Conservation (phyloP, 2,113 vertebrate genomes). For the Cyanoderma ruficeps region DNA sequence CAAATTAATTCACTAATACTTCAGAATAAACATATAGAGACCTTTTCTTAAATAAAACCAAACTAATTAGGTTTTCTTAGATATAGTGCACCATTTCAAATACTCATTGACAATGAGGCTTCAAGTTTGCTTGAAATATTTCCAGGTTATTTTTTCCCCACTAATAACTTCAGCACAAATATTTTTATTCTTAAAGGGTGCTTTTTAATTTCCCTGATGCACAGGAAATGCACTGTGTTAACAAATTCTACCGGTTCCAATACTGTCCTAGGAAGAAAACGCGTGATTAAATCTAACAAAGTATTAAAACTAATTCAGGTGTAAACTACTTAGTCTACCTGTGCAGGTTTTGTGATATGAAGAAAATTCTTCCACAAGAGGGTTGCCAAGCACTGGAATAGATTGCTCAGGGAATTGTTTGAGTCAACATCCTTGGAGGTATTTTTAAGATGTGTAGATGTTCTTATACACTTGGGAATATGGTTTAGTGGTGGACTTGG, state of each 20-base stretch:
- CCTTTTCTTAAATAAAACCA: not conserved
- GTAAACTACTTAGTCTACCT: not conserved
- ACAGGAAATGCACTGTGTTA: not conserved
- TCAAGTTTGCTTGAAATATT: not conserved
- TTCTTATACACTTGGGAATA: not conserved
- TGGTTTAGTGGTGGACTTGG: not conserved
- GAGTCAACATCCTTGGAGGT: not conserved
- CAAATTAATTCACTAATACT: not conserved
- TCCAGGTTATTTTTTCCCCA: not conserved
- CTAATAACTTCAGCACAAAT: not conserved
- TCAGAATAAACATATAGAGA: not conserved
- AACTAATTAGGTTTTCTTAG: not conserved
- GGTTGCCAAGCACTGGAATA: not conserved
- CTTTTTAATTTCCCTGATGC: not conserved
- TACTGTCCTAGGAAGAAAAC: not conserved
- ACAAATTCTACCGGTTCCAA: not conserved
- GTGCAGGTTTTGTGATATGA: not conserved
- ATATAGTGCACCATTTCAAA: not conserved
- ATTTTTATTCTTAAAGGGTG: not conserved
- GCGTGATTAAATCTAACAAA: not conserved
- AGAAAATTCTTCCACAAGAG: not conserved
- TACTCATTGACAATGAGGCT: not conserved
- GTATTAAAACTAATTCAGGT: not conserved
- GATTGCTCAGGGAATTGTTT: not conserved
- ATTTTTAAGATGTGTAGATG: not conserved